phyloP scores from a whole-genome alignment of 2,888 invertebrate species.

The Drosophila neutralis region DNA sequence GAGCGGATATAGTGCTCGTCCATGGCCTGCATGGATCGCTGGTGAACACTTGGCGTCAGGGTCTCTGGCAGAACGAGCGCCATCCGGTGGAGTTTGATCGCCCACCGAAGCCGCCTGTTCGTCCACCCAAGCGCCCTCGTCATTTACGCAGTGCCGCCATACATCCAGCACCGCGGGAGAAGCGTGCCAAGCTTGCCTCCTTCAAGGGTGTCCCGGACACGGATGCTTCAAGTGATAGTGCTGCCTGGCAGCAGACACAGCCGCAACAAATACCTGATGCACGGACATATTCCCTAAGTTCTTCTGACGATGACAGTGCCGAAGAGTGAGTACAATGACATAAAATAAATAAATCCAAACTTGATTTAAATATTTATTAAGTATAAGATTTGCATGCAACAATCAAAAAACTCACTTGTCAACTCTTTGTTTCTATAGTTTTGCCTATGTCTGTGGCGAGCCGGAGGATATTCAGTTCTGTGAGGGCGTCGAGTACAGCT shows the following conservation, averaged over 20 bases:
- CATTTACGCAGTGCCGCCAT: constrained; percentile 80
- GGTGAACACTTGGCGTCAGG: constrained; percentile 93
- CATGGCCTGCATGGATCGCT: constrained; percentile 90
- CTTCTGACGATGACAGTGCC: constrained; percentile 54
- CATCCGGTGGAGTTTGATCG: constrained; percentile 83
- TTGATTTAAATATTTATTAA: background rate
- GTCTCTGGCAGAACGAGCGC: constrained; percentile 87
- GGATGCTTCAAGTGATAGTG: constrained; percentile 19
- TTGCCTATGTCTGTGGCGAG: constrained; percentile 77
- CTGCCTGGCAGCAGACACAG: constrained; percentile 39
- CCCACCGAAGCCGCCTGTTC: constrained; percentile 83
- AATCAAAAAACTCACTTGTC: background rate
- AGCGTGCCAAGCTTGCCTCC: constrained; percentile 76
- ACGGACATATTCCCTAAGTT: constrained; percentile 20
- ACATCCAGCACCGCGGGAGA: constrained; percentile 81
- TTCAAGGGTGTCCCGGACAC: constrained; percentile 38
- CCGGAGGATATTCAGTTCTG: constrained; percentile 77
- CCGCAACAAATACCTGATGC: constrained; percentile 28
- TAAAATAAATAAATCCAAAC: rapidly evolving
- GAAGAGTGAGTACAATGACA: constrained; percentile 51
- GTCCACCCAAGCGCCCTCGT: constrained; percentile 83
- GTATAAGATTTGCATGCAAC: background rate
- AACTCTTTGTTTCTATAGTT: constrained; percentile 45
- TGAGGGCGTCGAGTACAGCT: constrained; percentile 83
- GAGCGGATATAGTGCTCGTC: constrained; percentile 91